A percentile compares a stretch with the other conserved stretches of the same genome.
Conservation (phyloP, 1,140 invertebrate genomes). For the Drosophila erecta region DNA sequence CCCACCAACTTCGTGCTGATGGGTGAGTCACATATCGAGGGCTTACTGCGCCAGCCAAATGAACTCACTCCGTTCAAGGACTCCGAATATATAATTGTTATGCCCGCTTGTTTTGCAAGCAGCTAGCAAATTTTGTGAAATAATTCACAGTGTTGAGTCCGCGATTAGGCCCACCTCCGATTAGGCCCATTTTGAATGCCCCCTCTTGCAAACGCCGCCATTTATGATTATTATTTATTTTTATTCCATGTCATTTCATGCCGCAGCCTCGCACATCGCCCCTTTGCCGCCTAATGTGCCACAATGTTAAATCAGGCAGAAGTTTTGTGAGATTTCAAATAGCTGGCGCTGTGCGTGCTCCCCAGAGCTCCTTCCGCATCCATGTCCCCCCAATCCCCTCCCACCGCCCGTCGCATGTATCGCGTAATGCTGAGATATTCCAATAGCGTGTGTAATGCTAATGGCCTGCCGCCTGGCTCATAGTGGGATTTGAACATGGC, state of each 20-base stretch:
- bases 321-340: constrained; percentile 68
- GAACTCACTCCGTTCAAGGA: too few relatives aligned
- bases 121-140: background rate
- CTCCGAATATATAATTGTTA: background rate
- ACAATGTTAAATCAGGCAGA: constrained; percentile 72
- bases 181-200: constrained; percentile 2
- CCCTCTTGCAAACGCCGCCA: constrained; percentile 11
- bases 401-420: background rate
- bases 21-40: constrained; percentile 76
- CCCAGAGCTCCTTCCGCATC: background rate
- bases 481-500: background rate
- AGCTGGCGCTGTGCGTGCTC: constrained; percentile 52
- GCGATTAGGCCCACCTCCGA: too few relatives aligned
- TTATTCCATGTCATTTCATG: constrained; percentile 30
- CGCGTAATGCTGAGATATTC: constrained; percentile 69
- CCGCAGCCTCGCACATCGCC: constrained; percentile 8
- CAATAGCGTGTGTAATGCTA: constrained; percentile 73
- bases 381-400: background rate
- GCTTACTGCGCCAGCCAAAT: too few relatives aligned
- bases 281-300: constrained; percentile 45
- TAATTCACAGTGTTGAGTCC: background rate
- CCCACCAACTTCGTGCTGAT: constrained; percentile 95
- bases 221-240: constrained; percentile 38
- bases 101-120: background rate
- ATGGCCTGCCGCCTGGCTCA: constrained; percentile 35